Base-by-base conservation (phyloP, 2,797 vertebrate genomes). In the Oreonectes daqikongensis region DNA sequence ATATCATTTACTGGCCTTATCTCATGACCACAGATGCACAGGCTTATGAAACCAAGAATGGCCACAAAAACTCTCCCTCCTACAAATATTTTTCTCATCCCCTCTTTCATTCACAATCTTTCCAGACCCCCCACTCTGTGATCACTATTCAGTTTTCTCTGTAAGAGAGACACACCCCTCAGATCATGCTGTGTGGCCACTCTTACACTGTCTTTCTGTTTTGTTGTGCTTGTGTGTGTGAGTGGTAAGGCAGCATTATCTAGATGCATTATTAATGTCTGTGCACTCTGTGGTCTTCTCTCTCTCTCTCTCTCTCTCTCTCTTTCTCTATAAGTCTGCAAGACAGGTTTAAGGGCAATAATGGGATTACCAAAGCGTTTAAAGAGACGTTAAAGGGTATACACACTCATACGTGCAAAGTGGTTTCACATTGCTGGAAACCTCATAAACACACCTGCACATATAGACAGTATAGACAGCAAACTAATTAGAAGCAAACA, bases 251-350 rank as follows among this genome's bases (percentile, higher is more conserved):
- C 66, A 74, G 66, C 70, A 77, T 80, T 82, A 80, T 79, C 69
- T 69, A 63, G 32, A 81, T 81, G 66, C 70, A 80, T 82, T 80
- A 82, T 82, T 82, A 69, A 82, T 77, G 78, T 35, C 69, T 57
- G 46, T 46, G 81, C 81, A 78, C 81, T 79, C 61, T 71, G 73
- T 77, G 57, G 48, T 42, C 72, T 57, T 71, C 77, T 70, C 67
- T 72, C 46, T 64, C 64, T 72, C 18, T 78, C 55, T 60, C 46
- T 26, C 44, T 53, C 42, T 61, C 57, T 60, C 66, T 52, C 9
- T 65, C 24, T 11, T 10, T 42, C 40, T 14, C 59, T 65, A 50
- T 57, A n/a, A 24, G 48, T 60, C 52, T 68, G 60, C 71, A 71
- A 73, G 70, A 73, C 40, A 40, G 44, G 64, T 68, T 67, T 48